phyloP scores from a whole-genome alignment of 2,797 vertebrate genomes.

The Cuniculus paca region DNA sequence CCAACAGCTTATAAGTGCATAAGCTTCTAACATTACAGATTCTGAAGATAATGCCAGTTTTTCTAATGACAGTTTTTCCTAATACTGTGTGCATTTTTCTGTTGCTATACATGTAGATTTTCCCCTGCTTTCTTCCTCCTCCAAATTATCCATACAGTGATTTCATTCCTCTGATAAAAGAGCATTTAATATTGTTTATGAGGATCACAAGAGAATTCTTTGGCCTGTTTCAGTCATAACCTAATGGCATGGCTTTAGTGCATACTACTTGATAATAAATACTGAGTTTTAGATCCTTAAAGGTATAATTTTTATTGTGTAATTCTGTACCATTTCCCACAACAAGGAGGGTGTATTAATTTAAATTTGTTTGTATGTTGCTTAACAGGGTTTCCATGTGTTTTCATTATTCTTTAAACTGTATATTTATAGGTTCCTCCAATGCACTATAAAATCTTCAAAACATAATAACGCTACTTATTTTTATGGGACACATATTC shows the following conservation, averaged over 20 bases:
- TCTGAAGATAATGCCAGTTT: slow-evolving; percentile 28
- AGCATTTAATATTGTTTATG: slow-evolving; percentile 27
- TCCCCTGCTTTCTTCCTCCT: neutral
- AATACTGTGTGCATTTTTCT: neutral
- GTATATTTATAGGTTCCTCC: slow-evolving; percentile 30
- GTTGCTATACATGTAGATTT: neutral
- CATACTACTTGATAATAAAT: neutral
- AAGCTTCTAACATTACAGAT: slow-evolving; percentile 5
- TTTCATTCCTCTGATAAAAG: slow-evolving; percentile 23
- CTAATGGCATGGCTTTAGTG: neutral
- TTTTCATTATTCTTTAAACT: slow-evolving; percentile 31
- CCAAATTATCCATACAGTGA: neutral
- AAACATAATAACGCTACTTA: slow-evolving; percentile 35
- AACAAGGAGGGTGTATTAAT: slow-evolving; percentile 20
- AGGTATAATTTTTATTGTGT: slow-evolving; percentile 16
- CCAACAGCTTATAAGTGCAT: neutral
- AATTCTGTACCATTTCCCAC: slow-evolving; percentile 24
- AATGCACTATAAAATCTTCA: slow-evolving; percentile 59
- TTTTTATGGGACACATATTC: slow-evolving; percentile 38
- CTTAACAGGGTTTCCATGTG: neutral
- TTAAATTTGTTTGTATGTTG: slow-evolving; percentile 32
- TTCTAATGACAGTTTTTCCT: slow-evolving; percentile 38
- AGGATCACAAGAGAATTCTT: neutral
- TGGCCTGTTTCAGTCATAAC: neutral
- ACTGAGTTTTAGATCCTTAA: slow-evolving; percentile 55